Percentiles rank a stretch among this genome's conserved stretches.
Conservation (phyloP, 2,888 invertebrate species). For the Xylota sylvarum region DNA sequence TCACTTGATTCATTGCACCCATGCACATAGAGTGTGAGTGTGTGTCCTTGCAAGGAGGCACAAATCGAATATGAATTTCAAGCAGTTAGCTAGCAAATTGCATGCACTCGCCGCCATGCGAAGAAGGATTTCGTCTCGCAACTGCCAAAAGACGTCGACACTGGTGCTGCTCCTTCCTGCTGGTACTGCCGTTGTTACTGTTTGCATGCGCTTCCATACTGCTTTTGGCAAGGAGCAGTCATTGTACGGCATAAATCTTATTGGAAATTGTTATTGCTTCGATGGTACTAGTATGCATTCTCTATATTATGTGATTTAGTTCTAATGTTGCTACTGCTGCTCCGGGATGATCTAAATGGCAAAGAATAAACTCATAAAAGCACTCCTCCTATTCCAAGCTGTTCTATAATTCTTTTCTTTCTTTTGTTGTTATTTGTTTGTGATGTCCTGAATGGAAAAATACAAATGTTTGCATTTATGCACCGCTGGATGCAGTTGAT, state of each 20-base stretch:
- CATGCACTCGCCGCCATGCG: constrained; percentile 45
- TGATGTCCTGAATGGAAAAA: constrained; percentile 54
- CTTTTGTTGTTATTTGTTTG: constrained; percentile 64
- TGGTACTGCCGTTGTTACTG: constrained; percentile 25
- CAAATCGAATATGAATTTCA: constrained; percentile 76
- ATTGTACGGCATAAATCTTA: constrained; percentile 75
- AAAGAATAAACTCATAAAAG: constrained; percentile 77
- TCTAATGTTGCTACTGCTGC: constrained; percentile 73
- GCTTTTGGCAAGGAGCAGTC: constrained; percentile 68
- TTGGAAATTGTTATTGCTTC: constrained; percentile 74
- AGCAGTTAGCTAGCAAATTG: constrained; percentile 72
- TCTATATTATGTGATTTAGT: constrained; percentile 73
- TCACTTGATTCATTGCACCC: constrained; percentile 70
- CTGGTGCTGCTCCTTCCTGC: constrained; percentile 33
- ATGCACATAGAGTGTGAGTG: constrained; percentile 30
- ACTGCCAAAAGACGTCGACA: constrained; percentile 70
- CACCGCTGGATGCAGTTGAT: constrained; percentile 69
- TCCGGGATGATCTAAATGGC: constrained; percentile 74
- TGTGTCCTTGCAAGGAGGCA: constrained; percentile 63
- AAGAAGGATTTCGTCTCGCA: constrained; percentile 49
- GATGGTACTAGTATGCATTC: constrained; percentile 63
- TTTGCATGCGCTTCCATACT: constrained; percentile 36
- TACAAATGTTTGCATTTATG: constrained; percentile 73
- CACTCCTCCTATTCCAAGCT: constrained; percentile 41
- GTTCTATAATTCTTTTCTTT: constrained; percentile 46